Evolutionary conservation across 2,888 invertebrate species (phyloP).

Genomic region (Papilio protenor): DNA sequence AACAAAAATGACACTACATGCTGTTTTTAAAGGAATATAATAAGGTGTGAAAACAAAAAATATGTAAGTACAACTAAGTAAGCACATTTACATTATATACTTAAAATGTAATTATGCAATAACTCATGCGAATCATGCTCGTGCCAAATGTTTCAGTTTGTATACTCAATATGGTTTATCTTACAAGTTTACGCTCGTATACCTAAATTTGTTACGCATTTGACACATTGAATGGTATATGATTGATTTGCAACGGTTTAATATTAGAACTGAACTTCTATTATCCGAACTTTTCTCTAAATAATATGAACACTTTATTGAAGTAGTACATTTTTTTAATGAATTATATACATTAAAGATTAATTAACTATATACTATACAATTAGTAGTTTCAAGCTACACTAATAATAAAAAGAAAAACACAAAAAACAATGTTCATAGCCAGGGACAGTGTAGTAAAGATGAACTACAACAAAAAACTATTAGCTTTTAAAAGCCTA

Average conservation of each 20-base stretch:
- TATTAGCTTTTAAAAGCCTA: too few relatives aligned
- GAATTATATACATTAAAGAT: too few relatives aligned
- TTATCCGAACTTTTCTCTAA: background rate
- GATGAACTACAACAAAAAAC: background rate
- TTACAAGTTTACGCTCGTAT: conserved; percentile 12
- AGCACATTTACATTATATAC: background rate
- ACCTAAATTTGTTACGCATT: conserved; percentile 28
- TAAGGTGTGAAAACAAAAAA: background rate
- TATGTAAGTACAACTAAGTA: background rate
- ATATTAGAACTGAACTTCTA: background rate
- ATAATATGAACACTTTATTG: too few relatives aligned
- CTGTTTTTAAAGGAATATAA: background rate
- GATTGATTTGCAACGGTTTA: conserved; percentile 31
- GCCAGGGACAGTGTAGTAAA: background rate
- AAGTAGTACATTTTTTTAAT: too few relatives aligned
- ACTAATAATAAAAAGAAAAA: background rate
- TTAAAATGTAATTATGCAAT: conserved; percentile 21
- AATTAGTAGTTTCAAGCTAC: too few relatives aligned
- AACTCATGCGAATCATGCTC: conserved; percentile 7
- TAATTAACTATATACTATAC: too few relatives aligned
- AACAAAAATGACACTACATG: background rate
- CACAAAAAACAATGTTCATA: background rate
- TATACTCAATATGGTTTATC: conserved; percentile 27
- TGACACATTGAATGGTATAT: conserved; percentile 19
- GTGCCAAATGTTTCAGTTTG: conserved; percentile 26